Evolutionary conservation across 2,888 invertebrate genomes (phyloP).

Genomic region (Eilema caniola): DNA sequence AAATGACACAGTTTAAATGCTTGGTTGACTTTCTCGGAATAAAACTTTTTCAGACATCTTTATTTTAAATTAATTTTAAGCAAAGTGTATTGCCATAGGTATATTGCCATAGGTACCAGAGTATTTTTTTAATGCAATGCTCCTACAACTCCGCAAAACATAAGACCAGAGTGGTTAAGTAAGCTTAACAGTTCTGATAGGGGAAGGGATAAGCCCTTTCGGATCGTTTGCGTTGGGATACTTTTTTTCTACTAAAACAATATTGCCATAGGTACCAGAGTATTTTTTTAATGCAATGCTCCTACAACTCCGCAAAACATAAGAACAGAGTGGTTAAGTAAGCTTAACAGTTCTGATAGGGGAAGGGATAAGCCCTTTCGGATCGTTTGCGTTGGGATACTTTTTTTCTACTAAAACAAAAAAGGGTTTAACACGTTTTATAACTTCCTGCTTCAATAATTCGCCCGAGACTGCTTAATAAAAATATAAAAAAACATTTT

Average conservation of each 20-base stretch:
- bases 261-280: too few species aligned
- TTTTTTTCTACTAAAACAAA: neutral
- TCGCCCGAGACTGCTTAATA: conserved; percentile 8
- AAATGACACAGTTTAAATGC: too few species aligned
- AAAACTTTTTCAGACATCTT: too few species aligned
- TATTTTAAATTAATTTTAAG: too few species aligned
- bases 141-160: neutral
- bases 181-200: neutral
- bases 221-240: neutral
- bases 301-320: neutral
- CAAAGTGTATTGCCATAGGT: too few species aligned
- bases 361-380: neutral
- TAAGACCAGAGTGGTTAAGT: neutral
- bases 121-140: too few species aligned
- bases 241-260: neutral
- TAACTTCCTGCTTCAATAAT: neutral
- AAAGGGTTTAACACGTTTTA: neutral
- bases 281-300: neutral
- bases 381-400: neutral
- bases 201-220: neutral
- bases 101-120: too few species aligned
- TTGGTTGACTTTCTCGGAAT: too few species aligned
- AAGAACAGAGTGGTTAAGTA: neutral
- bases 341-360: neutral
- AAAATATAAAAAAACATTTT: conserved; percentile 15